phyloP scores from a whole-genome alignment of 64 coral and sea anemone species.

The Montipora cactus region DNA sequence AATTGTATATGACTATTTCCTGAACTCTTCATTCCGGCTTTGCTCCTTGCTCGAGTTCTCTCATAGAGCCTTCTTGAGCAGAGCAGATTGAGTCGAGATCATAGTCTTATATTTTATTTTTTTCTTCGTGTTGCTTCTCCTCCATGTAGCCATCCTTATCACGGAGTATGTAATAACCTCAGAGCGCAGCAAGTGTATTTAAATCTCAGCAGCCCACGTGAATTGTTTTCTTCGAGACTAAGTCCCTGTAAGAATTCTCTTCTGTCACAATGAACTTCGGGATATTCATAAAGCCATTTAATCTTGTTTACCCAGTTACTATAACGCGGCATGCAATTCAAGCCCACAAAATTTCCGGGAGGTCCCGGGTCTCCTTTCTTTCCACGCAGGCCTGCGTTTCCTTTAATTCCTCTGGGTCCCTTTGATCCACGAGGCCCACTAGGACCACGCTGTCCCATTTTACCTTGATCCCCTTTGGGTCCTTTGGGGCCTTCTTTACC shows the following conservation, averaged over 20 bases:
- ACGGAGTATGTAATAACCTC: neutral
- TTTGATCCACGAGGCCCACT: slow-evolving; percentile 36
- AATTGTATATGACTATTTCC: neutral
- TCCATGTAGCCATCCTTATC: neutral
- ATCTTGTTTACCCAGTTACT: slow-evolving; percentile 62
- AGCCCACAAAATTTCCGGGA: slow-evolving; percentile 72
- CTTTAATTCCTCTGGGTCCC: slow-evolving; percentile 64
- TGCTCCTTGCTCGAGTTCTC: neutral
- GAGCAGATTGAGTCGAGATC: neutral
- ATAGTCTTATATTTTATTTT: neutral
- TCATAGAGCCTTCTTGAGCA: neutral
- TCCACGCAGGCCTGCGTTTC: slow-evolving; percentile 60
- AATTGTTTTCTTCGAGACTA: slow-evolving; percentile 58
- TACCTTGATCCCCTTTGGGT: slow-evolving; percentile 65
- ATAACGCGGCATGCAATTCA: slow-evolving; percentile 67
- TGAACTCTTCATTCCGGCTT: neutral
- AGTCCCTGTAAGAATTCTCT: slow-evolving; percentile 89
- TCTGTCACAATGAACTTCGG: slow-evolving; percentile 81
- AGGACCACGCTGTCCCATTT: slow-evolving; percentile 25
- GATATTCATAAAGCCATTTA: slow-evolving; percentile 53
- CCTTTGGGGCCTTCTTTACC: slow-evolving; percentile 67
- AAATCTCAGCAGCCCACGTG: slow-evolving; percentile 53
- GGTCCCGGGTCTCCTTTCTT: slow-evolving; percentile 62
- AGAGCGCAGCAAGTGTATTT: slow-evolving; percentile 84
- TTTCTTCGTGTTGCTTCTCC: too few species aligned